Percentiles rank a stretch among this genome's conserved stretches.
phyloP scores from a whole-genome alignment of 2,888 invertebrate species.

The Agonum fuliginosum region DNA sequence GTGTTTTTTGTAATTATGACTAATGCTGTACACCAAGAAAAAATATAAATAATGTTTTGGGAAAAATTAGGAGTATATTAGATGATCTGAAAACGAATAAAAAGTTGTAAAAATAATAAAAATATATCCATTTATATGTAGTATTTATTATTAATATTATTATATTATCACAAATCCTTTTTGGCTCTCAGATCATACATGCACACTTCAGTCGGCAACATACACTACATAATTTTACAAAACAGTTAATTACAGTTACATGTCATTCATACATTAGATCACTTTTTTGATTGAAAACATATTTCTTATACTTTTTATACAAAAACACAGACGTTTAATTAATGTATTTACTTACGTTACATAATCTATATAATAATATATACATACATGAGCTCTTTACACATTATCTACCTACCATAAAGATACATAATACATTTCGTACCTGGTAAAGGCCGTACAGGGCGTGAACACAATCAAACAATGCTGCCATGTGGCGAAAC shows the following conservation, averaged over 20 bases:
- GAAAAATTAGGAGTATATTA: background rate
- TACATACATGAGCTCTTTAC: slow-evolving; percentile 71
- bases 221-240: slow-evolving; percentile 61
- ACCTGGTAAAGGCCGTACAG: slow-evolving; percentile 58
- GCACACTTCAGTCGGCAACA: slow-evolving; percentile 77
- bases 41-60: background rate
- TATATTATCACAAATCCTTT: slow-evolving; percentile 84
- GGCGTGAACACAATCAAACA: slow-evolving; percentile 57
- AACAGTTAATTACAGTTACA: slow-evolving; percentile 58
- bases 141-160: slow-evolving; percentile 76
- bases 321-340: slow-evolving; percentile 60
- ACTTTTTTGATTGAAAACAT: slow-evolving; percentile 59
- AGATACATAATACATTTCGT: slow-evolving; percentile 63
- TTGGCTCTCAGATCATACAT: slow-evolving; percentile 83
- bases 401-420: slow-evolving; percentile 67
- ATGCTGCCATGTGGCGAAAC: slow-evolving; percentile 41
- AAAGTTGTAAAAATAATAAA: background rate
- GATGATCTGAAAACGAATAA: background rate
- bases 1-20: too few relatives aligned
- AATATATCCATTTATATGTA: slow-evolving; percentile 63
- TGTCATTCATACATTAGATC: slow-evolving; percentile 57
- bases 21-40: too few relatives aligned
- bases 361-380: slow-evolving; percentile 66
- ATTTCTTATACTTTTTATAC: slow-evolving; percentile 58
- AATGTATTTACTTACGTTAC: slow-evolving; percentile 55